phyloP scores from a whole-genome alignment of 64 coral and sea anemone species.

The Montipora cactus region DNA sequence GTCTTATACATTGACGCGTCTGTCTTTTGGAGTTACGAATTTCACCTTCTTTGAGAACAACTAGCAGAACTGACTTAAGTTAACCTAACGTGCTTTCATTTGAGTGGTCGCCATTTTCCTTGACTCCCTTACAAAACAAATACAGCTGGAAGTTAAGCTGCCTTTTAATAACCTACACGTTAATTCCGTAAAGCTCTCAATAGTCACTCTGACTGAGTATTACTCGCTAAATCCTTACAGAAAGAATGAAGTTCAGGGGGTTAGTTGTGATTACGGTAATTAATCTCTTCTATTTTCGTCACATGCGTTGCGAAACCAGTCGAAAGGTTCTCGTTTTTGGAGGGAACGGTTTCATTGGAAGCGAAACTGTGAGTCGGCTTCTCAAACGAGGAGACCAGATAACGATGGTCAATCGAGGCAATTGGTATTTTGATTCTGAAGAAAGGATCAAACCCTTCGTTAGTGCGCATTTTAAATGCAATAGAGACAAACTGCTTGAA shows the following conservation, averaged over 20 bases:
- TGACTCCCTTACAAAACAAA: not conserved
- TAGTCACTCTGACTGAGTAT: not conserved
- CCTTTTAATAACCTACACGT: not conserved
- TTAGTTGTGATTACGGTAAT: not conserved
- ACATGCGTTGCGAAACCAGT: not conserved
- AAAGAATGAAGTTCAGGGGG: not conserved
- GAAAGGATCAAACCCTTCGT: slow-evolving; percentile 84
- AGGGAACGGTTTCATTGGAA: slow-evolving; percentile 97
- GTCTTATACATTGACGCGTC: not conserved
- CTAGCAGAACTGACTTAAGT: not conserved
- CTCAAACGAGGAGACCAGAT: slow-evolving; percentile 77
- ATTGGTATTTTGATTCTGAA: slow-evolving; percentile 96
- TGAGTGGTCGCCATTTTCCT: not conserved
- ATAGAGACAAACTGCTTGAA: slow-evolving; percentile 81
- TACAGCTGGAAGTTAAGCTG: not conserved
- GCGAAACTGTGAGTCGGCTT: slow-evolving; percentile 70
- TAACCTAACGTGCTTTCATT: slow-evolving; percentile 26
- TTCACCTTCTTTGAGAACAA: not conserved
- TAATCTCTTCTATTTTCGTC: not conserved
- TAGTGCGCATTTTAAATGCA: slow-evolving; percentile 71
- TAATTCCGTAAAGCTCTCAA: not conserved
- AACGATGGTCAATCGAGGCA: slow-evolving; percentile 92
- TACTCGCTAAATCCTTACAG: not conserved
- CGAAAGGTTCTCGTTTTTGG: slow-evolving; percentile 87
- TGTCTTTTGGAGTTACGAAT: not conserved